phyloP scores from a whole-genome alignment of 2,888 invertebrate genomes.

The Ennomos quercinarius region DNA sequence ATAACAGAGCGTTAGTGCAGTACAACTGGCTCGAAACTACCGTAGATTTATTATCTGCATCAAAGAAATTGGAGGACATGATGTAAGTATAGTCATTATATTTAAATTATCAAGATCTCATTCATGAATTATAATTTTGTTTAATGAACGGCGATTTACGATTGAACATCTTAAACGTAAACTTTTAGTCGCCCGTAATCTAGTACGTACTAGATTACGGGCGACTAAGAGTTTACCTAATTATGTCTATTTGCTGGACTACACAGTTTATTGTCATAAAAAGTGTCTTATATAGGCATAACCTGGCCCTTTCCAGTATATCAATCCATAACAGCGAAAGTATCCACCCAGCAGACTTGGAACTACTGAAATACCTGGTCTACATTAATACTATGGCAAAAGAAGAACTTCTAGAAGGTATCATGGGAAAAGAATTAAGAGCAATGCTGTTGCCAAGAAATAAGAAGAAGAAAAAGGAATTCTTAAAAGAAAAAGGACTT shows the following conservation, averaged over 20 bases:
- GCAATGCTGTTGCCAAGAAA: slow-evolving; percentile 35
- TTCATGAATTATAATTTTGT: no score
- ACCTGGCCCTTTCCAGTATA: slow-evolving; percentile 44
- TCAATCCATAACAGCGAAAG: slow-evolving; percentile 20
- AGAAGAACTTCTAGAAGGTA: slow-evolving; percentile 9
- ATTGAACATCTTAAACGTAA: no score
- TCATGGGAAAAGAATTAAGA: not conserved
- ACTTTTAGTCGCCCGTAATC: no score
- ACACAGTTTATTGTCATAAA: no score
- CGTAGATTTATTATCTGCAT: slow-evolving; percentile 60
- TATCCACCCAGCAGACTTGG: slow-evolving; percentile 56
- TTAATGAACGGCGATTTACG: no score
- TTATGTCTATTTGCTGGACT: no score
- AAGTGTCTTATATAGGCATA: no score
- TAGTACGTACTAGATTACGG: no score
- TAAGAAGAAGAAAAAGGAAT: slow-evolving; percentile 30
- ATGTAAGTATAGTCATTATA: slow-evolving; percentile 55
- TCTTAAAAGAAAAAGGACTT: slow-evolving; percentile 38
- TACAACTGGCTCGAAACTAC: slow-evolving; percentile 70
- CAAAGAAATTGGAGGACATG: slow-evolving; percentile 56
- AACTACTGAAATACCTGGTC: slow-evolving; percentile 59
- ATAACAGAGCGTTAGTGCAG: slow-evolving; percentile 51
- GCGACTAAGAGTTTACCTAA: no score
- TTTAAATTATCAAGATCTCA: no score
- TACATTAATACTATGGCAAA: slow-evolving; percentile 50